phyloP scores from a whole-genome alignment of 35 echinoderm and acorn worm genomes.

The Apostichopus parvimensis region DNA sequence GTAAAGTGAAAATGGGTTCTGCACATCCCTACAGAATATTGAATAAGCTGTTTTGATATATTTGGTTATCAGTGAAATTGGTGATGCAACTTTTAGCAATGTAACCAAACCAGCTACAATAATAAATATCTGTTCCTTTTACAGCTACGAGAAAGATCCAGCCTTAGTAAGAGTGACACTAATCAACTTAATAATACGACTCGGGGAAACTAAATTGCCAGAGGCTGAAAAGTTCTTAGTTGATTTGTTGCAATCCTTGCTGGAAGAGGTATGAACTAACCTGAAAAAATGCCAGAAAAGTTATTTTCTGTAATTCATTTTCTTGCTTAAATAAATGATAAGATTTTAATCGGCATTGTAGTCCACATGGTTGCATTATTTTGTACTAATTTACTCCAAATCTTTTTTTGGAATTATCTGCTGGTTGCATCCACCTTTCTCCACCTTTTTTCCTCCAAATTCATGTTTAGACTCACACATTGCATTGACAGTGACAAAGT shows the following conservation, averaged over 20 bases:
- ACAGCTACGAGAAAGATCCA: slow-evolving; percentile 43
- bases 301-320: background rate
- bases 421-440: no score
- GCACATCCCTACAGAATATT: background rate
- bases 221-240: slow-evolving; percentile 46
- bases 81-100: no score
- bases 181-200: slow-evolving; percentile 49
- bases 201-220: slow-evolving; percentile 14
- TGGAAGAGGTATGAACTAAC: slow-evolving; percentile 47
- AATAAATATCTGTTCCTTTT: background rate
- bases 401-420: no score
- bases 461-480: no score
- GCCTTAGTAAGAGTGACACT: slow-evolving; percentile 40
- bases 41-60: background rate
- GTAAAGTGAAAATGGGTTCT: no score
- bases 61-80: no score
- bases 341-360: background rate
- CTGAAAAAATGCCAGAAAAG: background rate
- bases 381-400: no score
- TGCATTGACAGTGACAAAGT: no score
- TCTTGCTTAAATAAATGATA: background rate
- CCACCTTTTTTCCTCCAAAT: no score
- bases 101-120: no score
- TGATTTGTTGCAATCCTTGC: slow-evolving; percentile 35
- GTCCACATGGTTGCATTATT: background rate